These are phyloP conservation scores for Rallus limicola DNA, from an alignment of 2,113 vertebrate species.

Conservation along the genomic window DNA sequence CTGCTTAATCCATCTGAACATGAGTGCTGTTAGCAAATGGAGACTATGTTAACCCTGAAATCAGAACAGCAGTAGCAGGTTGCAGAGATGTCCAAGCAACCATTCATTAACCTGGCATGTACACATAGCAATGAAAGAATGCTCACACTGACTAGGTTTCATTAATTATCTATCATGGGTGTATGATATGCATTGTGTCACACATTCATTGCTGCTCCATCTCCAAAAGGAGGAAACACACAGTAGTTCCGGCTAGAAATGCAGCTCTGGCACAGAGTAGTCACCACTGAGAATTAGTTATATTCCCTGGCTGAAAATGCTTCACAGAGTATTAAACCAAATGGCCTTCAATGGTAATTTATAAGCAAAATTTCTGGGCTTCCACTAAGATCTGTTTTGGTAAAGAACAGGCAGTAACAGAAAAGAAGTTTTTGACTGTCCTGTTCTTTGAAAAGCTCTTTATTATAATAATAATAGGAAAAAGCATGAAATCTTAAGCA, in stretches of 20 bases:
- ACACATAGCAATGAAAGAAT: neutral
- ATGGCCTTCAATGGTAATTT: neutral
- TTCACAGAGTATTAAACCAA: neutral
- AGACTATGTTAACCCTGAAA: neutral
- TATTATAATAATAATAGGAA: neutral
- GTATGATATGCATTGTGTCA: too few species aligned
- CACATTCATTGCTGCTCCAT: neutral
- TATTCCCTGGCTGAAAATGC: neutral
- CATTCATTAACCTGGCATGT: neutral
- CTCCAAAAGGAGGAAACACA: neutral
- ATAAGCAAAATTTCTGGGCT: neutral
- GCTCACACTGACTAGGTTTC: neutral
- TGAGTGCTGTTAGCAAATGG: neutral
- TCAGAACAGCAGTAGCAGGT: neutral
- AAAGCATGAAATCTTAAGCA: neutral
- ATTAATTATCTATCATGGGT: neutral
- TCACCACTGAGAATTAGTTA: neutral
- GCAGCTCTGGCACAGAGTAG: neutral
- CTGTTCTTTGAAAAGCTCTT: neutral
- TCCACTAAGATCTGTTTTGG: neutral
- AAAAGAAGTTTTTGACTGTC: neutral
- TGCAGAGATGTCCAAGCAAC: neutral
- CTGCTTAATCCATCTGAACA: neutral
- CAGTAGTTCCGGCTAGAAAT: neutral
- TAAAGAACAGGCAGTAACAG: neutral